Base-by-base conservation (phyloP, 37 sponge, comb jelly and placozoan species). In the Diacarnus erythraeanus region DNA sequence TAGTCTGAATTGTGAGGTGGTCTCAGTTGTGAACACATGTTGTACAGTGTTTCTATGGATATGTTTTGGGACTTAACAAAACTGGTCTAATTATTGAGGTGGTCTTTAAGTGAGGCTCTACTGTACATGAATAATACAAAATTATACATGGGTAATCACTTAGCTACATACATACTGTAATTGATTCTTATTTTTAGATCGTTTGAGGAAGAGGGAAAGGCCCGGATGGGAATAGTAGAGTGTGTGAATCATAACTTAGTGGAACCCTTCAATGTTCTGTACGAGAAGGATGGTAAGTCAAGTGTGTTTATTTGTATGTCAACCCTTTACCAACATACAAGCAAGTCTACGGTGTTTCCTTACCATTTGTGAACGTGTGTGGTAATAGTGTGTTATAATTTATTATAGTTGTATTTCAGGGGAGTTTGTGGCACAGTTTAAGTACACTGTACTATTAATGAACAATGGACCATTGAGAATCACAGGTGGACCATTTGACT, bases 141-240 rank as follows among this genome's bases (percentile, higher is more conserved):
- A 25, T n/a, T 64, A 12, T 27, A 25, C 25, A 22, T n/a, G n/a
- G n/a, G n/a, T n/a, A n/a, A n/a, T 44, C 51, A 15, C 51, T 12
- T 47, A 47, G 12, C 6, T 22, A 63, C 30, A 63, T 15, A 30
- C 20, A 6, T 15, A 30, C 64, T n/a, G n/a, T 63, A 27, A 30
- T 35, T 71, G 36, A 21, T 76, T 51, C 10, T 51, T 41, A 39
- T 80, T 41, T 38, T 84, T 74, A 88, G 93, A 75, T 86, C 97
- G n/a, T 94, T 89, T 94, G 99, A 99, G 60, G 99, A 99, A 41
- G 94, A 96, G 72, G 86, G 84, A 0, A 99, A 89, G 72, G 99
- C 99, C 1, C 78, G 93, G 38, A 93, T 99, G 93, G 99, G 96
- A 38, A 84, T 99, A 21, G 87, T 91, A 37, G 99, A 99, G 80